Percentiles rank a stretch among this genome's conserved stretches.
Conservation (phyloP, 2,113 vertebrate species). For the Lathamus discolor region DNA sequence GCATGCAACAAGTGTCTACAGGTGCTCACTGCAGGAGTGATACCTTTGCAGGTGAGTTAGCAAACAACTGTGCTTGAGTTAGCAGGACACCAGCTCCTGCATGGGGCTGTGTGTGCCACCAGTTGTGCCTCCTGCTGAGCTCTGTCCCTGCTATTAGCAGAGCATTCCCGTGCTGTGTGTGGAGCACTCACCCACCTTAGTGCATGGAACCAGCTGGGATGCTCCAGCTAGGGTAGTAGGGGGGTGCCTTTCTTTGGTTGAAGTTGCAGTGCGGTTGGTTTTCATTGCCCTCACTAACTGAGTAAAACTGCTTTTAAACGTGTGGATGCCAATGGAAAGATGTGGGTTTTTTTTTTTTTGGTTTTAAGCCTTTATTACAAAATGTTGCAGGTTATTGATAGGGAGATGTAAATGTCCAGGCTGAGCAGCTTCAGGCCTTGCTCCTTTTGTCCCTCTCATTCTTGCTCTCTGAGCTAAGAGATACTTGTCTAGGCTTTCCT, state of each 20-base stretch:
- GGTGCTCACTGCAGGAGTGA: neutral
- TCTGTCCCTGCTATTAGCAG: neutral
- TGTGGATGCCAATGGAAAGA: neutral
- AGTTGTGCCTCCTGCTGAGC: fast-evolving
- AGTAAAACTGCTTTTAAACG: neutral
- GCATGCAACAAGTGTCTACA: neutral
- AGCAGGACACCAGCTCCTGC: neutral
- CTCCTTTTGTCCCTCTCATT: neutral
- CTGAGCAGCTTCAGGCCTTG: neutral
- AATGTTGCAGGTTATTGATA: neutral
- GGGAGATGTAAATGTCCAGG: neutral
- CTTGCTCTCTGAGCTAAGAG: neutral
- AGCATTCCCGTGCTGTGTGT: fast-evolving
- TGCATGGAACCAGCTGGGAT: neutral
- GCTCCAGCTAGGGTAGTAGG: neutral
- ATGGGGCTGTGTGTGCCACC: neutral
- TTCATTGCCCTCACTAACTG: neutral
- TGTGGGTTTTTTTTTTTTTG: neutral
- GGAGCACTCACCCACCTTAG: too few relatives aligned
- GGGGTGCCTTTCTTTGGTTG: neutral
- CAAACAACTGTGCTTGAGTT: neutral
- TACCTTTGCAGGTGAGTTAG: neutral
- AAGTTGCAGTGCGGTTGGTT: neutral
- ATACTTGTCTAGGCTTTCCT: neutral
- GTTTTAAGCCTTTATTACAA: neutral